These are phyloP conservation scores for Chymomyza amoena DNA, from an alignment of 2,888 invertebrate genomes.

Conservation along the genomic window DNA sequence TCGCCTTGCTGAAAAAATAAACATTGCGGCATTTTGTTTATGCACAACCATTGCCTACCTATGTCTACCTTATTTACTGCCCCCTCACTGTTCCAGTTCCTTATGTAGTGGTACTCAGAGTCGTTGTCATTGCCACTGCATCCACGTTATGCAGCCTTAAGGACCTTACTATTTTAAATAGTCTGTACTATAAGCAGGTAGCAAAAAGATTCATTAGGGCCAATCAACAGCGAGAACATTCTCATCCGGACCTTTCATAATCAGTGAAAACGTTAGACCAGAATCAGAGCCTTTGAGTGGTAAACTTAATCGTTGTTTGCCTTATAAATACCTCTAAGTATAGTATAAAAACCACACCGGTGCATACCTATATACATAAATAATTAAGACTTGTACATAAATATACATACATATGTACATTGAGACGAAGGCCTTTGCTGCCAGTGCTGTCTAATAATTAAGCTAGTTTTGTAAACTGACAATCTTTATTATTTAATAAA, in stretches of 20 bases:
- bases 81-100: slow-evolving; percentile 29
- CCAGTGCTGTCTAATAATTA: no score
- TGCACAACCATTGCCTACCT: slow-evolving; percentile 60
- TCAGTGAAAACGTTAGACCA: background rate
- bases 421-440: no score
- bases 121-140: background rate
- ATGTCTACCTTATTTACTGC: slow-evolving; percentile 1
- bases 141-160: slow-evolving; percentile 33
- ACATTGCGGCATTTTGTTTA: slow-evolving; percentile 70
- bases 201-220: slow-evolving; percentile 70
- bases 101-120: slow-evolving; percentile 41
- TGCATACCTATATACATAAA: no score
- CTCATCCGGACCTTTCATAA: background rate
- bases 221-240: slow-evolving; percentile 52
- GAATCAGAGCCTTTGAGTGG: background rate
- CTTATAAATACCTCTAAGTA: slow-evolving; percentile 62
- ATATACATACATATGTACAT: no score
- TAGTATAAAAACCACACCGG: slow-evolving; percentile 43
- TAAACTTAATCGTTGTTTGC: slow-evolving; percentile 53
- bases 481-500: no score
- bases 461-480: no score
- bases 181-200: slow-evolving; percentile 69
- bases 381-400: no score
- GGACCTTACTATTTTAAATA: slow-evolving; percentile 70
- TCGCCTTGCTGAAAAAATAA: slow-evolving; percentile 55